phyloP scores from a whole-genome alignment of 2,888 invertebrate genomes.

The Aleiodes alternator region DNA sequence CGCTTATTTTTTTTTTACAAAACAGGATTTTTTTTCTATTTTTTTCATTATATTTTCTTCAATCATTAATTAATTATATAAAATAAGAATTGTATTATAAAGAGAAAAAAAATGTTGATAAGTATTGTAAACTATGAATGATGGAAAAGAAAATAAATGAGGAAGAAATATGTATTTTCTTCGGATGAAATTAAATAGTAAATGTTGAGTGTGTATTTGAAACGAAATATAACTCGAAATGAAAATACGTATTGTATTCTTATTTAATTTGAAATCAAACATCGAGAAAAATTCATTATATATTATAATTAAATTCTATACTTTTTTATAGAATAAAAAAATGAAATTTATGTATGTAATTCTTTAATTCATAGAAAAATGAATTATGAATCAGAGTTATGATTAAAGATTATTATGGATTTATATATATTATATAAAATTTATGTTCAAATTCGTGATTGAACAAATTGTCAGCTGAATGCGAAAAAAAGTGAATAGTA shows the following conservation, averaged over 20 bases:
- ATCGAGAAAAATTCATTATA: conserved; percentile 16
- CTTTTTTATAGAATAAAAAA: conserved; percentile 6
- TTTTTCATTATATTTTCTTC: background rate
- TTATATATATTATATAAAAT: conserved; percentile 17
- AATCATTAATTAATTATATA: too few relatives aligned
- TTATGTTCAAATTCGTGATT: background rate
- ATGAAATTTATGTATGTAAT: background rate
- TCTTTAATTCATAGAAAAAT: conserved; percentile 10
- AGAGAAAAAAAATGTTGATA: conserved; percentile 1
- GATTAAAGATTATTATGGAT: background rate
- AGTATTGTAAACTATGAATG: conserved; percentile 13
- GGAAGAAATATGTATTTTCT: background rate
- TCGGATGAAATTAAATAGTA: conserved; percentile 5
- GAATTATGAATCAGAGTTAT: conserved; percentile 1
- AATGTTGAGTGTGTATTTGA: conserved; percentile 18
- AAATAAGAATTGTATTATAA: conserved; percentile 12
- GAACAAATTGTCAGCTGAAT: background rate
- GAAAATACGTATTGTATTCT: conserved; percentile 4
- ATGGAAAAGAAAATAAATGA: background rate
- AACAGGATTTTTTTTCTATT: background rate
- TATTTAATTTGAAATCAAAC: background rate
- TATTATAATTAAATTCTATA: conserved; percentile 11
- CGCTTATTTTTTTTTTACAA: conserved; percentile 25
- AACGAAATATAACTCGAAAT: background rate
- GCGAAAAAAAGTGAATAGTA: background rate